Base-by-base conservation (phyloP, 2,113 vertebrate species). In the Zootoca vivipara region DNA sequence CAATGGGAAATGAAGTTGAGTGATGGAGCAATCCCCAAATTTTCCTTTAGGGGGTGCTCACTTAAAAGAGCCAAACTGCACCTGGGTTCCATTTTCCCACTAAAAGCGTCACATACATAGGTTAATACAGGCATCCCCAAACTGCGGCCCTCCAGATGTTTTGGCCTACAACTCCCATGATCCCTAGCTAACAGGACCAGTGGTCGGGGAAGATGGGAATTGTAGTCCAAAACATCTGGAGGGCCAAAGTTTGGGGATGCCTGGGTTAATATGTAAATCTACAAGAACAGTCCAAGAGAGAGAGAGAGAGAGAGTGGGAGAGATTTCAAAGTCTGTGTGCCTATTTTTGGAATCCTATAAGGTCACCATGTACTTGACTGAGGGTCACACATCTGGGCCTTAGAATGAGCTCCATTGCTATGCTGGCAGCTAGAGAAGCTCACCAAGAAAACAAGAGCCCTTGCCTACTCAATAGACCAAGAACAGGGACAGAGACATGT, bases 21-120 rank as follows among this genome's bases (percentile, higher is more conserved):
- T 38, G 10, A 56, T 72, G 62, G n/a, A 88, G 81, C 62, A 88
- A 78, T 88, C 87, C 73, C 82, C 81, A 83, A 40, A 38, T 88
- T 88, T 83, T 88, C 87, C 87, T 88, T 83, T 88, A 88, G 87
- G 73, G 87, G 87, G 87, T 83, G 87, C 81, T 88, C 87, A 88
- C 42, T 88, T 88, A 88, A 88, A 83, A 88, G 73, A 78, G 69
- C 87, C 87, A 88, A 77, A 88, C 22, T 78, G 5, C 67, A 83
- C 81, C 80, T 77, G 62, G 73, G 58, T 33, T 77, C 40, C 73
- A 77, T 77, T 83, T 77, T 58, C 38, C 40, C 77, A 69, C 62
- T 20, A 78, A 83, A 88, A 83, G 58, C 33, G n/a, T 46, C 77
- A 67, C 81, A 69, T 78, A 30, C 56, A 58, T 69, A 77, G 38